phyloP scores from a whole-genome alignment of 2,113 vertebrate genomes.

The Pseudorasbora parva region DNA sequence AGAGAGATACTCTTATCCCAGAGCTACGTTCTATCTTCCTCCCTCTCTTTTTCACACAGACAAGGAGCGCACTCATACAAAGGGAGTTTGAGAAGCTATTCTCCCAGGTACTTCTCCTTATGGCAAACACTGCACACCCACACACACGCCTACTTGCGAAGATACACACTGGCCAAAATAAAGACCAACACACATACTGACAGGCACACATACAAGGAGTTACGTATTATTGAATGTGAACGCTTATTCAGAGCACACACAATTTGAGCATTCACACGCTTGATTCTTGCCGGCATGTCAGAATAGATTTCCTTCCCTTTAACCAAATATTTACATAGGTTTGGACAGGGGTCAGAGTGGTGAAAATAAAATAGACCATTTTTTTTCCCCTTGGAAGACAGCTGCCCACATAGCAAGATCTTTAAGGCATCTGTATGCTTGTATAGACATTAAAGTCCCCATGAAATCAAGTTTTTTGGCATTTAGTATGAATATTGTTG shows the following conservation, averaged over 20 bases:
- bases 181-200: constrained; percentile 37
- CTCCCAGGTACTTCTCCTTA: constrained; percentile 57
- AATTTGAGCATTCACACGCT: constrained; percentile 32
- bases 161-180: constrained; percentile 38
- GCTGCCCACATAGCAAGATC: constrained; percentile 14
- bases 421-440: background rate
- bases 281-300: constrained; percentile 15
- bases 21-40: constrained; percentile 33
- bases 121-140: constrained; percentile 52
- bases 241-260: constrained; percentile 25
- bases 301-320: constrained; percentile 24
- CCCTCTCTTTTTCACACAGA: constrained; percentile 34
- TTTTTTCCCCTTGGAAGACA: constrained; percentile 5
- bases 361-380: background rate
- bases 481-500: no score
- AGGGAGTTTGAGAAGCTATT: constrained; percentile 49
- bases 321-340: constrained; percentile 43
- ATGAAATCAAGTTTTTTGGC: no score
- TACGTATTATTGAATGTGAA: constrained; percentile 9
- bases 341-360: constrained; percentile 27
- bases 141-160: constrained; percentile 47
- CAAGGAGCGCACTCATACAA: constrained; percentile 37
- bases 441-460: background rate
- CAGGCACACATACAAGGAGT: constrained; percentile 4
- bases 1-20: constrained; percentile 51